A percentile compares a stretch with the other conserved stretches of the same genome.
phyloP scores from a whole-genome alignment of 2,888 invertebrate species.

The Galerucella calmariensis region DNA sequence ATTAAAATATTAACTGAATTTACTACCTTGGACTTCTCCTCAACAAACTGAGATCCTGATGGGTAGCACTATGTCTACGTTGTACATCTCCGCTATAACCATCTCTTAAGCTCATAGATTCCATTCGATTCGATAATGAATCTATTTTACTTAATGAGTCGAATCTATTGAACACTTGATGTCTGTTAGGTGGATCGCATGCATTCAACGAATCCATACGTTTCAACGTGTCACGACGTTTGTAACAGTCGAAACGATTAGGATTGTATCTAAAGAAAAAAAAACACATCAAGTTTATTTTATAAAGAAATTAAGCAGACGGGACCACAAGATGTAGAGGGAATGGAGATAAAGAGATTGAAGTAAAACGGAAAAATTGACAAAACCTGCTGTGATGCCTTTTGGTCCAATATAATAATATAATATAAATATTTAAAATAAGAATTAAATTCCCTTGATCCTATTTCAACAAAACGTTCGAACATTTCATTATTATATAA shows the following conservation, averaged over 20 bases:
- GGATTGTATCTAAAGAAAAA: slow-evolving; percentile 47
- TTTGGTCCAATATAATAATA: no score
- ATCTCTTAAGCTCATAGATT: slow-evolving; percentile 63
- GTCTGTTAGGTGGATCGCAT: slow-evolving; percentile 46
- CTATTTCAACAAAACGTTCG: no score
- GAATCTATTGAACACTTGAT: slow-evolving; percentile 59
- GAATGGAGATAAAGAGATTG: no score
- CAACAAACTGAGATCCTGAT: slow-evolving; percentile 68
- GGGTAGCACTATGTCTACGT: slow-evolving; percentile 69
- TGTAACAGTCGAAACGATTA: slow-evolving; percentile 47
- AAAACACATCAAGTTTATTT: background rate
- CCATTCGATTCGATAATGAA: slow-evolving; percentile 66
- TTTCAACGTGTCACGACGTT: slow-evolving; percentile 52
- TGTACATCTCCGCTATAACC: slow-evolving; percentile 58
- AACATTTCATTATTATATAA: no score
- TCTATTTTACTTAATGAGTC: slow-evolving; percentile 67
- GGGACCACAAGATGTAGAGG: no score
- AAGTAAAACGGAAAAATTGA: no score
- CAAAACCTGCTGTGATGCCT: no score
- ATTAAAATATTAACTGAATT: background rate
- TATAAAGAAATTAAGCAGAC: no score
- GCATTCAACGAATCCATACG: slow-evolving; percentile 55
- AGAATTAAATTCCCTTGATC: no score
- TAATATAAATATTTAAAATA: no score
- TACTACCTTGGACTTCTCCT: slow-evolving; percentile 63